Conservation (phyloP, 2,113 vertebrate genomes). For the Odobenus rosmarus region DNA sequence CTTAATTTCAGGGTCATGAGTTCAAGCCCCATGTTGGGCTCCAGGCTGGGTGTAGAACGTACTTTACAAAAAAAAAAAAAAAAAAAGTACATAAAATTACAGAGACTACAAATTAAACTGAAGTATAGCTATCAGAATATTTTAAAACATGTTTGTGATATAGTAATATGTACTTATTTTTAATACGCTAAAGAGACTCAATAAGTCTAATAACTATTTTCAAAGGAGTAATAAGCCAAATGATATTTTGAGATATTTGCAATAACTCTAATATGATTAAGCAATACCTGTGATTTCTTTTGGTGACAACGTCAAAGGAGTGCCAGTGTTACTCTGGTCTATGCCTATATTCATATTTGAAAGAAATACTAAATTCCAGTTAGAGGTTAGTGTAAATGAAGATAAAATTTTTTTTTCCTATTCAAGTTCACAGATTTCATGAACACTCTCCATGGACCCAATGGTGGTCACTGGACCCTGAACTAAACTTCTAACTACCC, state of each 20-base stretch:
- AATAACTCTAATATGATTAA: not conserved
- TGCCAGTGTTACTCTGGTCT: not conserved
- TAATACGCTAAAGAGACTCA: not conserved
- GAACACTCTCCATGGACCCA: not conserved
- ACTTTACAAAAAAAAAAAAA: not conserved
- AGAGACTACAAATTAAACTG: not conserved
- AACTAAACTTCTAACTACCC: not conserved
- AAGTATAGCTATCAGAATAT: constrained; percentile 7
- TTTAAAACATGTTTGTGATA: not conserved
- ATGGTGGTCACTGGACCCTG: not conserved
- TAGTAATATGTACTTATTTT: not conserved
- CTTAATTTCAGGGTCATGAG: not conserved
- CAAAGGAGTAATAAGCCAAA: not conserved
- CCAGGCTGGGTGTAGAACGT: not conserved
- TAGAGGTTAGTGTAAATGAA: not conserved
- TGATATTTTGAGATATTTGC: not conserved
- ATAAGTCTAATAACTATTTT: not conserved
- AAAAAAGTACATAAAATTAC: not conserved
- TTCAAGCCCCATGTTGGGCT: not conserved
- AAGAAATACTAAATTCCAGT: not conserved
- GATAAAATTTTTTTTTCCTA: not conserved
- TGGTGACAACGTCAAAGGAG: not conserved
- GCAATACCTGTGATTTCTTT: not conserved
- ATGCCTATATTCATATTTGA: not conserved
- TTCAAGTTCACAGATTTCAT: not conserved